A percentile compares a stretch with the other conserved stretches of the same genome.
phyloP scores from a whole-genome alignment of 2,797 vertebrate genomes.

The Natrix natrix region DNA sequence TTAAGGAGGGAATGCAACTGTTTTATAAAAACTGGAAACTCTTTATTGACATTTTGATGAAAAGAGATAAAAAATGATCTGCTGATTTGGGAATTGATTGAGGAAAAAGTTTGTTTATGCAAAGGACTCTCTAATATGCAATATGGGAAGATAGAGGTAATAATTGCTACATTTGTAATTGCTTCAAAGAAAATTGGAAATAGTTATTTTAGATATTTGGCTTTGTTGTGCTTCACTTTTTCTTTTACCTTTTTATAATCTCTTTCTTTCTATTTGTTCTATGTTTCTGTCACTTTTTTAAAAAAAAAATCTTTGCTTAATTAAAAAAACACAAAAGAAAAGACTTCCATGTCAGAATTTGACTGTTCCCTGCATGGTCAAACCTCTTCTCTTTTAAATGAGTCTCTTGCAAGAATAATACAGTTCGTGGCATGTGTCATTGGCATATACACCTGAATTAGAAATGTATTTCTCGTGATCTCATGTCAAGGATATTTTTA shows the following conservation, averaged over 20 bases:
- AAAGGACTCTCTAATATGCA: background rate
- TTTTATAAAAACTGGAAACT: background rate
- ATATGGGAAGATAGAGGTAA: background rate
- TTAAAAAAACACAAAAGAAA: background rate
- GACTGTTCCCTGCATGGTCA: conserved; percentile 17
- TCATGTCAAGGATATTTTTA: conserved; percentile 3
- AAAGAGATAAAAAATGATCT: background rate
- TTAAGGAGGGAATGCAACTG: background rate
- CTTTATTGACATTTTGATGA: background rate
- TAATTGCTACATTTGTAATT: background rate
- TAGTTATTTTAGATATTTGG: background rate
- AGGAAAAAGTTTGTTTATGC: background rate
- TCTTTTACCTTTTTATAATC: background rate
- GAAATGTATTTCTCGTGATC: background rate
- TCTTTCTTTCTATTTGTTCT: background rate
- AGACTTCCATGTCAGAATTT: background rate
- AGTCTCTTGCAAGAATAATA: background rate
- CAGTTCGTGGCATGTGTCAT: background rate
- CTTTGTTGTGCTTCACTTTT: background rate
- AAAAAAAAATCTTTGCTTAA: background rate
- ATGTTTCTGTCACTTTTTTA: background rate
- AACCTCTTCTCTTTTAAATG: conserved; percentile 30
- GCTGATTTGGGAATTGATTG: background rate
- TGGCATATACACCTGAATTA: background rate
- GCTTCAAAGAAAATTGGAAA: background rate